phyloP scores from a whole-genome alignment of 2,113 vertebrate species.

The Mesembrinibis cayennensis region DNA sequence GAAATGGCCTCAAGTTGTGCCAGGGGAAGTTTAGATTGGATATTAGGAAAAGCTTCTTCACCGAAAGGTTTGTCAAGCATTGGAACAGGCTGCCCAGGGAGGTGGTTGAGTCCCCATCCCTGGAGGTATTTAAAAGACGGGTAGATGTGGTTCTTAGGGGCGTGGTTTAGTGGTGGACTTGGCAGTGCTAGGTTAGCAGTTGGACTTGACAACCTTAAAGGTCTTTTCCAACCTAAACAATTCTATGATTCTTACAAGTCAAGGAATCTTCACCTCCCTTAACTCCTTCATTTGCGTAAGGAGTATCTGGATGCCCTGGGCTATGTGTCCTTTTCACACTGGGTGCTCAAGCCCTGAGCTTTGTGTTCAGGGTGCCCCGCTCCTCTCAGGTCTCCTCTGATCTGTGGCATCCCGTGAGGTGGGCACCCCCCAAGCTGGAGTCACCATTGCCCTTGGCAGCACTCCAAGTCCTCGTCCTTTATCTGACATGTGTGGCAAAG shows the following conservation, averaged over 20 bases:
- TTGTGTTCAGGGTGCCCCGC: not conserved
- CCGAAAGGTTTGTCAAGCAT: not conserved
- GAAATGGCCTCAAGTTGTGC: not conserved
- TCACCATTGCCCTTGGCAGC: accelerated
- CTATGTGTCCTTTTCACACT: not conserved
- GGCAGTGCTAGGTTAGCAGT: not conserved
- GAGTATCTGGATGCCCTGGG: not conserved
- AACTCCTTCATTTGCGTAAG: not conserved
- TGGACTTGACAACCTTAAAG: not conserved
- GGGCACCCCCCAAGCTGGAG: not conserved
- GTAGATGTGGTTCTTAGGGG: not conserved
- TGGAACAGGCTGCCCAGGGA: too few relatives aligned
- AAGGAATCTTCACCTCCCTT: not conserved
- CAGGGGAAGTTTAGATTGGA: not conserved
- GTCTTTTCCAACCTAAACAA: not conserved
- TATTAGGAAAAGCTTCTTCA: not conserved
- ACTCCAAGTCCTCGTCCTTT: not conserved
- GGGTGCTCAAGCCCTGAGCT: not conserved
- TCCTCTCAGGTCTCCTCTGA: not conserved
- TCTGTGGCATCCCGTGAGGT: not conserved
- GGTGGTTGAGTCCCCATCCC: not conserved
- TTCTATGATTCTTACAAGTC: not conserved
- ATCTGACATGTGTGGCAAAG: not conserved
- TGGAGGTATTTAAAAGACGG: not conserved
- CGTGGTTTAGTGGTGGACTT: not conserved